Base-by-base conservation (phyloP, 2,888 invertebrate genomes). In the Choreutis nemorana region DNA sequence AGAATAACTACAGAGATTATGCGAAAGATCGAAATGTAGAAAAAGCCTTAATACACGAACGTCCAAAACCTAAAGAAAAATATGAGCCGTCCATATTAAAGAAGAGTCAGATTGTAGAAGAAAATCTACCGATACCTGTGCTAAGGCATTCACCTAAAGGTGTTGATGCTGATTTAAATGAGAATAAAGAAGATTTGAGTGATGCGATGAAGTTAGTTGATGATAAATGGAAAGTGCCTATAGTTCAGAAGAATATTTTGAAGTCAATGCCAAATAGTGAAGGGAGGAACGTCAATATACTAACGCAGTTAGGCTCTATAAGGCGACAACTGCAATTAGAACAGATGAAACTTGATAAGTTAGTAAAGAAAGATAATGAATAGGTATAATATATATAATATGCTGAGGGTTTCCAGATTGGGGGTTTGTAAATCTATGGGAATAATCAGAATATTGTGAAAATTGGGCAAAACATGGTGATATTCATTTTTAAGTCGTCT, bases 251-350 rank as follows among this genome's bases (percentile, higher is more conserved):
- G 55, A 83, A 81, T 52, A 79, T 83, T 34, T 39, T 83, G 27
- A 82, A 79, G 43, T 68, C 72, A 8, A 34, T 70, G 20, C 63
- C 73, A 0, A 67, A 59, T 6, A 66, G 65, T 2, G 75, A 80
- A 25, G 81, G 82, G 8, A 75, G 72, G 36, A 73, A 64, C 42
- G 70, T 83, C 30, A 77, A 55, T 41, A 84, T 87, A 33, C 45
- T 87, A 36, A 87, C 87, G 0, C 87, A 87, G 49, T 55, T 87
- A 20, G 87, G 87, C 1, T 86, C 87, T 8, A 86, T 87, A 32
- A 57, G 86, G 22, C 71, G 85, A 42, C 87, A 87, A 43, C 46
- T 87, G 43, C 87, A 87, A 41, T 64, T 85, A 23, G 86, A 87
- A 33, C 85, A 86, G 50, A 50, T 87, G 33, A 80, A 82, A 40